Conservation (phyloP, 2,888 invertebrate genomes). For the Cantharis nigra region DNA sequence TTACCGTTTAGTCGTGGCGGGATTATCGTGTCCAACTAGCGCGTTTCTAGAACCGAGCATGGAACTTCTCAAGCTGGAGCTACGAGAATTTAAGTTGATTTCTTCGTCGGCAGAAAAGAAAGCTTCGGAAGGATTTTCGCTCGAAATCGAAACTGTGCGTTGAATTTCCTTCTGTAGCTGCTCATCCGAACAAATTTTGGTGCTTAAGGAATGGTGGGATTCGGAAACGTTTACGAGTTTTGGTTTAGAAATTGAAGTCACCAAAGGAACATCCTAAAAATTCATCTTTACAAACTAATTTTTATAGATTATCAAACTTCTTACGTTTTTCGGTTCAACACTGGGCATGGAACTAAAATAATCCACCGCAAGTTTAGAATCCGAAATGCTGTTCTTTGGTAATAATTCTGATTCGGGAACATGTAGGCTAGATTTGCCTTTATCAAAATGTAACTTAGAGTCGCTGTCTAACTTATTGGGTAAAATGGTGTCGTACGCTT, state of each 20-base stretch:
- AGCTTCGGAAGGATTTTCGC: constrained; percentile 88
- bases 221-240: constrained; percentile 66
- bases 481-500: constrained; percentile 61
- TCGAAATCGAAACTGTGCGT: constrained; percentile 84
- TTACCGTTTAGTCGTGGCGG: constrained; percentile 35
- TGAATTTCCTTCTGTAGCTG: constrained; percentile 68
- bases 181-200: constrained; percentile 64
- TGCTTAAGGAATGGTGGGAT: constrained; percentile 69
- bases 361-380: constrained; percentile 82
- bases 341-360: constrained; percentile 61
- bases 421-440: constrained; percentile 51
- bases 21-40: constrained; percentile 51
- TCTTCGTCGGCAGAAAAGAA: constrained; percentile 95
- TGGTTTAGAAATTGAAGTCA: constrained; percentile 55
- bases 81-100: constrained; percentile 67
- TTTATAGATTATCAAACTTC: not conserved
- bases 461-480: constrained; percentile 70
- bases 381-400: constrained; percentile 85
- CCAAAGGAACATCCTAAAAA: constrained; percentile 3
- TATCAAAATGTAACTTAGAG: constrained; percentile 67
- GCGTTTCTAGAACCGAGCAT: constrained; percentile 63
- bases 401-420: constrained; percentile 56
- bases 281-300: not conserved
- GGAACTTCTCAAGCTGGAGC: constrained; percentile 71
- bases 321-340: constrained; percentile 22